phyloP scores from a whole-genome alignment of 2,113 vertebrate genomes.

The Donacobius atricapilla region DNA sequence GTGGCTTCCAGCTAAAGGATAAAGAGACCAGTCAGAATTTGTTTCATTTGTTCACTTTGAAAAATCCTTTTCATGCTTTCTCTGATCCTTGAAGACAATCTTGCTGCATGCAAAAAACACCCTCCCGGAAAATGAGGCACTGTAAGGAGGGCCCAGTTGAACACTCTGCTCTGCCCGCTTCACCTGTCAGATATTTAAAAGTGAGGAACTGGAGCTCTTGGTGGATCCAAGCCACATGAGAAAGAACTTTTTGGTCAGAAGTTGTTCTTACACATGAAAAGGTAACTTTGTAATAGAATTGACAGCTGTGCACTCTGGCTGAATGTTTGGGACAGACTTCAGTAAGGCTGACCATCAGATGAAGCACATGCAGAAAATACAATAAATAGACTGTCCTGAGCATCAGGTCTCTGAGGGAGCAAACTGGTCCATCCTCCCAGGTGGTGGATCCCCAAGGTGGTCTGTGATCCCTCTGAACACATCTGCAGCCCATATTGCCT shows the following conservation, averaged over 20 bases:
- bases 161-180: neutral
- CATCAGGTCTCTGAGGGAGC: neutral
- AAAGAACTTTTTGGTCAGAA: neutral
- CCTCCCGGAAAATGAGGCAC: neutral
- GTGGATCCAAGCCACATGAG: neutral
- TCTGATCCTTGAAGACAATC: neutral
- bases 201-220: neutral
- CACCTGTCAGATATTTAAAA: neutral
- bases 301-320: neutral
- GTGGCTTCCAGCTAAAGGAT: slow-evolving; percentile 37
- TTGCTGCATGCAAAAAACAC: neutral
- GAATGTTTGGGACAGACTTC: neutral
- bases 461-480: neutral
- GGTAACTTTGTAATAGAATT: neutral
- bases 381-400: neutral
- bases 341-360: neutral
- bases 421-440: neutral
- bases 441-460: neutral
- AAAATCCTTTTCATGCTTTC: slow-evolving; percentile 1
- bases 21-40: neutral
- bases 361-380: neutral
- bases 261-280: neutral
- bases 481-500: fast-evolving
- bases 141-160: neutral
- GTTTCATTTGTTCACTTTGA: neutral